Conservation (phyloP, 2,113 vertebrate genomes). For the Blennius ocellaris region DNA sequence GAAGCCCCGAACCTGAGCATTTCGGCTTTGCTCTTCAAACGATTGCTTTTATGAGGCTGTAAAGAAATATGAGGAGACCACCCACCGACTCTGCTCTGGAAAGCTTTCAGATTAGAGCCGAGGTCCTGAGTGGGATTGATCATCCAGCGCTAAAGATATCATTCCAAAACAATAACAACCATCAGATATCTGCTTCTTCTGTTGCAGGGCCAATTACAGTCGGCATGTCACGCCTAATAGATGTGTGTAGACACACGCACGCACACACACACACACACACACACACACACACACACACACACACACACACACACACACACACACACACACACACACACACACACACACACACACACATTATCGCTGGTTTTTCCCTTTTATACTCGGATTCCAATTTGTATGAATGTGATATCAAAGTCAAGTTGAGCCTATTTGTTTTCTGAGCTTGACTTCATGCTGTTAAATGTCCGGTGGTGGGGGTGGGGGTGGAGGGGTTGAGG, state of each 20-base stretch:
- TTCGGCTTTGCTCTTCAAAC: too few species aligned
- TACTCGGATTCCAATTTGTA: conserved; percentile 56
- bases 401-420: conserved; percentile 65
- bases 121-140: background rate
- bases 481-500: too few species aligned
- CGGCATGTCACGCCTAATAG: conserved; percentile 21
- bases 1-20: too few species aligned
- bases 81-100: too few species aligned
- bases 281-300: background rate
- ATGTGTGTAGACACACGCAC: background rate
- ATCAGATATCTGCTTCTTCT: too few species aligned
- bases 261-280: background rate
- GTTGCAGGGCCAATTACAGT: conserved; percentile 21
- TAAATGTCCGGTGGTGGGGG: conserved; percentile 33
- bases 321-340: conserved; percentile 8
- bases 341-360: conserved; percentile 19
- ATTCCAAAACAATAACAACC: too few species aligned
- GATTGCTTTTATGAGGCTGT: too few species aligned
- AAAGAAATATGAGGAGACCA: too few species aligned
- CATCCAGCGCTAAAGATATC: background rate
- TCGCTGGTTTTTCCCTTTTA: conserved; percentile 35
- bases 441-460: conserved; percentile 16
- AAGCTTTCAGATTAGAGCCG: too few species aligned
- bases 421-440: conserved; percentile 61
- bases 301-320: too few species aligned